A percentile compares a stretch with the other conserved stretches of the same genome.
These are phyloP conservation scores for Melinaea menophilus DNA, from an alignment of 2,888 invertebrate species.

Conservation along the genomic window DNA sequence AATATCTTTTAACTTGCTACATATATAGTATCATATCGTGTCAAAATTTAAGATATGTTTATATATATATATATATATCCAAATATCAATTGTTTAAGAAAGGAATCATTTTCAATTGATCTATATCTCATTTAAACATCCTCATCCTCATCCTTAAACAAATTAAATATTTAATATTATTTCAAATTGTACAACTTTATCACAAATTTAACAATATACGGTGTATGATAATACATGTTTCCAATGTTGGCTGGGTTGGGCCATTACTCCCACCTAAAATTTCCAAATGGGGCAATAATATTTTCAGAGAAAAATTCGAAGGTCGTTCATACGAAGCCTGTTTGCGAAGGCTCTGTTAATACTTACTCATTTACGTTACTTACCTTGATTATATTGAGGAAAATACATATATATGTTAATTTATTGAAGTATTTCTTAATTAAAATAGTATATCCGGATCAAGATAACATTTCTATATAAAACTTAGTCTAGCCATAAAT, in stretches of 20 bases:
- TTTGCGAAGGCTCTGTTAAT: conserved; percentile 63
- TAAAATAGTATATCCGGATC: no score
- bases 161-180: conserved; percentile 8
- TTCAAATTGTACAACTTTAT: background rate
- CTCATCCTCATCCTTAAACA: conserved; percentile 14
- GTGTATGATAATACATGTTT: background rate
- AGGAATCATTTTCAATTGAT: no score
- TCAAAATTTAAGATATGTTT: no score
- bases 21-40: no score
- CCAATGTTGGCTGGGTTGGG: background rate
- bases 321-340: conserved; percentile 45
- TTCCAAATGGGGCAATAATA: conserved; percentile 31
- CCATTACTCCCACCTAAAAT: background rate
- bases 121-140: background rate
- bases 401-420: no score
- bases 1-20: no score
- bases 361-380: conserved; percentile 48
- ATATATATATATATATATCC: no score
- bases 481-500: no score
- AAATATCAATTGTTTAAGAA: no score
- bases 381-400: no score
- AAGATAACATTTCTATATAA: no score
- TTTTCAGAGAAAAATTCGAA: conserved; percentile 58
- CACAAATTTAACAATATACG: background rate
- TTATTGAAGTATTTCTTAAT: no score